phyloP scores from a whole-genome alignment of 2,797 vertebrate species.

The Neosilurus hyrtlii region DNA sequence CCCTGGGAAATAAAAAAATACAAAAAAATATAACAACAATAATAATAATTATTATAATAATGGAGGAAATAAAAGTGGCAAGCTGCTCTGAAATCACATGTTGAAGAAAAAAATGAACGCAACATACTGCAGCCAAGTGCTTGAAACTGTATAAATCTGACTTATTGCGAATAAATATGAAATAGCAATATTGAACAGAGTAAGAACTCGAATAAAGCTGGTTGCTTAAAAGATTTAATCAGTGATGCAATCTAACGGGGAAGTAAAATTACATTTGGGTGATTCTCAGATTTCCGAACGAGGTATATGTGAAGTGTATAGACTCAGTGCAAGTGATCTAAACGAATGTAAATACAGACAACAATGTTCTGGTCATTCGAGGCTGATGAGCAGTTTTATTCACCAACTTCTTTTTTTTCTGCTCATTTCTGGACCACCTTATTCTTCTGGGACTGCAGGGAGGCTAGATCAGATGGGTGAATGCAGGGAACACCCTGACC shows the following conservation, averaged over 20 bases:
- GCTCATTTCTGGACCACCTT: too few species aligned
- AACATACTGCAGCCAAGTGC: conserved; percentile 44
- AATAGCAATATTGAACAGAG: conserved; percentile 37
- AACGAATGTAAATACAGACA: not conserved
- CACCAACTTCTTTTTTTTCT: too few species aligned
- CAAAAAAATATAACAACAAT: too few species aligned
- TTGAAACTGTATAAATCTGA: conserved; percentile 31
- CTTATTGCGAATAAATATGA: conserved; percentile 46
- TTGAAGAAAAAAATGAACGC: conserved; percentile 41
- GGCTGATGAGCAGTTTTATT: not conserved
- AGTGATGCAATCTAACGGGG: conserved; percentile 19
- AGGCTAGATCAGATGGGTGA: too few species aligned
- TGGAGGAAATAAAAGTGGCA: conserved; percentile 49
- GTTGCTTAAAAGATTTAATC: conserved; percentile 34
- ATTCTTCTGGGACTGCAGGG: too few species aligned
- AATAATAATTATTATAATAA: conserved; percentile 6
- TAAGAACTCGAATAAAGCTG: conserved; percentile 3
- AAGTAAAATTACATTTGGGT: conserved; percentile 31
- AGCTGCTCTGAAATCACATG: conserved; percentile 48
- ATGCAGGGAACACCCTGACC: too few species aligned
- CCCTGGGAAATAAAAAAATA: too few species aligned
- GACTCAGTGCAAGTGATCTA: conserved; percentile 6
- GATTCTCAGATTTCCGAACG: not conserved
- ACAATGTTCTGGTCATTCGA: not conserved
- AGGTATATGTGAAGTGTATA: conserved; percentile 8